Conservation (phyloP, 2,797 vertebrate species). For the Semaprochilodus insignis region DNA sequence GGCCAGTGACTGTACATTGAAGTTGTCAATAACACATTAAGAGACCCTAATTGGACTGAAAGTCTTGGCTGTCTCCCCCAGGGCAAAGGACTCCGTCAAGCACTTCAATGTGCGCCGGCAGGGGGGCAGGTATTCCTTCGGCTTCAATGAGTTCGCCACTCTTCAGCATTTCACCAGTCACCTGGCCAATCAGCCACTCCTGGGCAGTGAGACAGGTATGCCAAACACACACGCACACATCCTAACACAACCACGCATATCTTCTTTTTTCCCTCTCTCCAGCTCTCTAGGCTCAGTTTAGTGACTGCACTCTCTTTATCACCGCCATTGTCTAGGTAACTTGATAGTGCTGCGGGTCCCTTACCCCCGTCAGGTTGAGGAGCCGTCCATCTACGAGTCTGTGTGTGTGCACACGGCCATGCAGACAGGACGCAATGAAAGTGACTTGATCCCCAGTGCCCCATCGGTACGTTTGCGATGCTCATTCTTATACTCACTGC, state of each 20-base stretch:
- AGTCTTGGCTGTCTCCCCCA: neutral
- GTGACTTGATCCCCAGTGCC: constrained; percentile 86
- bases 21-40: too few relatives aligned
- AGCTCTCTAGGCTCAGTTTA: neutral
- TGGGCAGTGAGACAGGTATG: constrained; percentile 94
- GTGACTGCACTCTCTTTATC: neutral
- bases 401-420: constrained; percentile 95
- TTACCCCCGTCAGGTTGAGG: constrained; percentile 90
- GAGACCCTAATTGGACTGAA: neutral
- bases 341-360: constrained; percentile 90
- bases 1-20: too few relatives aligned
- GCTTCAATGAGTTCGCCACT: constrained; percentile 89
- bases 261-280: neutral
- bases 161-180: constrained; percentile 90
- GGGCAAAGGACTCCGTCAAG: constrained; percentile 96
- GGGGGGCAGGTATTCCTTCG: constrained; percentile 84
- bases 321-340: constrained; percentile 79
- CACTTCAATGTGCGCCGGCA: constrained; percentile 89
- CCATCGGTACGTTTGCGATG: constrained; percentile 83
- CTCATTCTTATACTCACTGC: neutral
- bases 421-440: constrained; percentile 88
- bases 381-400: constrained; percentile 95
- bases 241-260: neutral
- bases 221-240: neutral
- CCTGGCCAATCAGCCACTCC: constrained; percentile 94